Evolutionary conservation across 2,797 vertebrate genomes (phyloP).

Genomic region (Anisognathus igniventris): DNA sequence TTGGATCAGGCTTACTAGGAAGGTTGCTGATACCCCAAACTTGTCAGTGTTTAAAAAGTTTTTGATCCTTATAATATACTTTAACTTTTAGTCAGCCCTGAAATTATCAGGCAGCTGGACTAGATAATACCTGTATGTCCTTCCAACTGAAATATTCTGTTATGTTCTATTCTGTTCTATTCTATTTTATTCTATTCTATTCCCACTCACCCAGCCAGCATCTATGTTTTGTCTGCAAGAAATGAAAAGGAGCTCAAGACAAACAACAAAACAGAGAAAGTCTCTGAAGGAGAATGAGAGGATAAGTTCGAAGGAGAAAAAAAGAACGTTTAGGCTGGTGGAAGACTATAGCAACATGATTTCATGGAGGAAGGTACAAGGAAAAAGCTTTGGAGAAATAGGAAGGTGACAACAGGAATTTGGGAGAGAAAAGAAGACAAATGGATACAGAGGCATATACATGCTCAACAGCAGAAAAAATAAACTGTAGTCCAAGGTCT

Average conservation of each 20-base stretch:
- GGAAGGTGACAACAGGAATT: not conserved
- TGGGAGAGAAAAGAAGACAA: not conserved
- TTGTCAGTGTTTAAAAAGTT: not conserved
- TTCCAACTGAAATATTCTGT: not conserved
- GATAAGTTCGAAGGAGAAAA: not conserved
- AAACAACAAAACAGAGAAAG: not conserved
- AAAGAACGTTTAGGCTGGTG: not conserved
- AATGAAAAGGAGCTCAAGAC: not conserved
- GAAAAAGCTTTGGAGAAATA: not conserved
- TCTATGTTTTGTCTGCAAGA: not conserved
- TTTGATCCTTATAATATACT: not conserved
- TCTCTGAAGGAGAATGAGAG: not conserved
- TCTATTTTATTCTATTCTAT: not conserved
- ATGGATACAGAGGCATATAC: not conserved
- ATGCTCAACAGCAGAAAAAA: not conserved
- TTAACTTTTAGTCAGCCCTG: not conserved
- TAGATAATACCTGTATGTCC: not conserved
- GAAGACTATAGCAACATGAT: not conserved
- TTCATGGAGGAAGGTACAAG: not conserved
- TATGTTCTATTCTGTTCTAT: accelerated
- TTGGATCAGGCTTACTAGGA: not conserved
- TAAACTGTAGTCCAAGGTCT: not conserved
- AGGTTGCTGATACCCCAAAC: not conserved
- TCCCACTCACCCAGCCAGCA: not conserved
- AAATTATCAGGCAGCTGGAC: not conserved